Evolutionary conservation across 2,797 vertebrate species (phyloP).

Genomic region (Onychomys torridus): DNA sequence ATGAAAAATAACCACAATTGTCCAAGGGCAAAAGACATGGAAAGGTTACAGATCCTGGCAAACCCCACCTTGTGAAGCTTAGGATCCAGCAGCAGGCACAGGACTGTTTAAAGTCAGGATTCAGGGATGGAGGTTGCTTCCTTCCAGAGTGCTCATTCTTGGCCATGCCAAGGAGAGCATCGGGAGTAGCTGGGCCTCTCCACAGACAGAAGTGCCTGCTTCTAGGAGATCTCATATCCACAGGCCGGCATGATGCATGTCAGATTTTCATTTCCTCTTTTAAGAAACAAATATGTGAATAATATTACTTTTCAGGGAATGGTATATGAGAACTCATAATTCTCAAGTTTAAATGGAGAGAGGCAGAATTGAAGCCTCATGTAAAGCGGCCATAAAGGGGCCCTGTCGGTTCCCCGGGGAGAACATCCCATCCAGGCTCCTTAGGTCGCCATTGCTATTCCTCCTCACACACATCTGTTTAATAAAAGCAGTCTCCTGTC

Average conservation of each 20-base stretch:
- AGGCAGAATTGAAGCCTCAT: neutral
- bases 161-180: neutral
- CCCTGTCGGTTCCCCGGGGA: neutral
- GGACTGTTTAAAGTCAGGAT: neutral
- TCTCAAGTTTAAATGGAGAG: conserved; percentile 33
- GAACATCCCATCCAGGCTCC: neutral
- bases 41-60: neutral
- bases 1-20: neutral
- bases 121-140: neutral
- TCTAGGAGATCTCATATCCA: neutral
- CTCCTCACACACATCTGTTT: conserved; percentile 63
- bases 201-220: neutral
- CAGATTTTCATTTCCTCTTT: conserved; percentile 75
- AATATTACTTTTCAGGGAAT: conserved; percentile 58
- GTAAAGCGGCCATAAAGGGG: neutral
- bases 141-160: neutral
- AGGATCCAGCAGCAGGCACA: too few relatives aligned
- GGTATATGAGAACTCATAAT: conserved; percentile 54
- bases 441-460: neutral
- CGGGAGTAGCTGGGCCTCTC: neutral
- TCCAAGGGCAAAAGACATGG: neutral
- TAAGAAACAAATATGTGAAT: conserved; percentile 60
- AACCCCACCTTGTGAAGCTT: neutral
- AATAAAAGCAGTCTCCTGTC: conserved; percentile 59
- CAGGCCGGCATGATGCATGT: neutral